phyloP scores from a whole-genome alignment of 2,797 vertebrate species.

The Argyrosomus regius region DNA sequence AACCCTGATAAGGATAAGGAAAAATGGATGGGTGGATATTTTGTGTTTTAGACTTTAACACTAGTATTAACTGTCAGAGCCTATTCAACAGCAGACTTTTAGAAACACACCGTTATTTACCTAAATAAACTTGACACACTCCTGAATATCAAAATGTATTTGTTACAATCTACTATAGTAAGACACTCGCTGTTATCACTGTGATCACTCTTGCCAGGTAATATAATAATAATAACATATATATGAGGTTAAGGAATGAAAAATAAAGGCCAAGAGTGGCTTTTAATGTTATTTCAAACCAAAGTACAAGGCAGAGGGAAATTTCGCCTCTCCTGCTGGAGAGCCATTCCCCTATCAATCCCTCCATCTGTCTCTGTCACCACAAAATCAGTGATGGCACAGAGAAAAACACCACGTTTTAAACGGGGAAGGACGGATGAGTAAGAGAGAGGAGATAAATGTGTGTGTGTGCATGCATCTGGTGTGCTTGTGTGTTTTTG shows the following conservation, averaged over 20 bases:
- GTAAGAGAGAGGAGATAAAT: slow-evolving; percentile 50
- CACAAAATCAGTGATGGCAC: slow-evolving; percentile 50
- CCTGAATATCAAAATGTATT: background rate
- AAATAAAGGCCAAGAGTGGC: slow-evolving; percentile 12
- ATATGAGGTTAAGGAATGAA: background rate
- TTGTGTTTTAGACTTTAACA: background rate
- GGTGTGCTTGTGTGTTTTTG: slow-evolving; percentile 34
- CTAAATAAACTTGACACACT: background rate
- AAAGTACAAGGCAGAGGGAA: slow-evolving; percentile 43
- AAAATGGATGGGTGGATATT: too few relatives aligned
- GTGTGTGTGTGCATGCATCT: slow-evolving; percentile 14
- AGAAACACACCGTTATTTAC: background rate
- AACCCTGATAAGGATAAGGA: too few relatives aligned
- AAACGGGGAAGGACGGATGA: slow-evolving; percentile 59
- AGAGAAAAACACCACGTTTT: slow-evolving; percentile 46
- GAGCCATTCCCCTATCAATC: slow-evolving; percentile 55
- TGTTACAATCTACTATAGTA: background rate
- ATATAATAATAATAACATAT: background rate
- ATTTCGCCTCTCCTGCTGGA: slow-evolving; percentile 43
- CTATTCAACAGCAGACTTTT: background rate
- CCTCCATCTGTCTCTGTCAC: slow-evolving; percentile 75
- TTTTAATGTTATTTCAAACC: slow-evolving; percentile 45
- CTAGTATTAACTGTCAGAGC: too few relatives aligned
- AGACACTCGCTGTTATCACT: background rate
- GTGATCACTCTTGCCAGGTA: background rate